These are phyloP conservation scores for Stegodyphus dumicola DNA, from an alignment of 1,140 invertebrate species.

Conservation along the genomic window DNA sequence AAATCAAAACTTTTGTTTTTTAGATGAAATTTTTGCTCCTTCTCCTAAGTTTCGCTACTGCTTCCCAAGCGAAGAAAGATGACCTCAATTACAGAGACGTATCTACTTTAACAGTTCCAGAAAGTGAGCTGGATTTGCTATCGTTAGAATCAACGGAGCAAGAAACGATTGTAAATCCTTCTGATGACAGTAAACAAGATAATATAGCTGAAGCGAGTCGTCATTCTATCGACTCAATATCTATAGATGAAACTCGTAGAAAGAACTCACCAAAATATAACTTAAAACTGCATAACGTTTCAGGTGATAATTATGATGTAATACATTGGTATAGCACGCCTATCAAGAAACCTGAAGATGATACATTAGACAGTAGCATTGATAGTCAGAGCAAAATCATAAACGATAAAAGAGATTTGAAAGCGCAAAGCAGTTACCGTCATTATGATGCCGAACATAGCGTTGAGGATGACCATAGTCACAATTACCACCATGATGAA, in stretches of 20 bases:
- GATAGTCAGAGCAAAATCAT: not conserved
- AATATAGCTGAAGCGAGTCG: slow-evolving; percentile 3
- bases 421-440: not conserved
- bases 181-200: not conserved
- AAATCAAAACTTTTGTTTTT: not conserved
- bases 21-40: not conserved
- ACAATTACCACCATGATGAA: not conserved
- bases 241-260: not conserved
- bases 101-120: not conserved
- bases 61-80: not conserved
- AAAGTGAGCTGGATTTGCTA: not conserved
- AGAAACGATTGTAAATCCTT: not conserved
- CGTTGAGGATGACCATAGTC: not conserved
- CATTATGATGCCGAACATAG: not conserved
- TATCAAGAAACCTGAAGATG: not conserved
- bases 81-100: not conserved
- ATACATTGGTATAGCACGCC: slow-evolving; percentile 28
- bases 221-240: not conserved
- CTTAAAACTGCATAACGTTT: slow-evolving; percentile 18
- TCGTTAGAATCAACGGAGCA: not conserved
- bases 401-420: slow-evolving; percentile 14
- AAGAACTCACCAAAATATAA: slow-evolving; percentile 3
- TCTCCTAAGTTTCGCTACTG: not conserved
- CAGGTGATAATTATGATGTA: slow-evolving; percentile 13
- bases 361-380: not conserved